Percentiles rank a stretch among this genome's conserved stretches.
Conservation (phyloP, 2,113 vertebrate species). For the Festucalex cinctus region DNA sequence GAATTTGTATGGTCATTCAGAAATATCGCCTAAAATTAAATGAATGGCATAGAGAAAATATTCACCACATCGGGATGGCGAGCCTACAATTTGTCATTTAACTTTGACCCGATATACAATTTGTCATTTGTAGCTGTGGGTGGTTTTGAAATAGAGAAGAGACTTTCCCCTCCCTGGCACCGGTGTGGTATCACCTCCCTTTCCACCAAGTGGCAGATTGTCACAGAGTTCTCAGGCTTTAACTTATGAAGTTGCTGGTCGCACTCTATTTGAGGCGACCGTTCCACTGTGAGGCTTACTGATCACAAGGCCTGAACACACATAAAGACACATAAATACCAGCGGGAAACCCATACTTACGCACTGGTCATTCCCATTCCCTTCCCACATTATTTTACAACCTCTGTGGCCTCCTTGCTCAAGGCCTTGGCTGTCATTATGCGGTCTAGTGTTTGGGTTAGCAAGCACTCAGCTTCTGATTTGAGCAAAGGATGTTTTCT, state of each 20-base stretch:
- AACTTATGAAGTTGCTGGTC: constrained; percentile 40
- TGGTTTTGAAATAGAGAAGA: constrained; percentile 25
- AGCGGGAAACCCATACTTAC: constrained; percentile 61
- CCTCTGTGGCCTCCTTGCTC: constrained; percentile 53
- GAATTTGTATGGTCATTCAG: constrained; percentile 30
- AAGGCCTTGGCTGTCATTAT: constrained; percentile 71
- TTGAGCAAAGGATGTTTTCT: constrained; percentile 55
- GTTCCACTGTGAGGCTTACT: constrained; percentile 34
- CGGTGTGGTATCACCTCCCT: constrained; percentile 28
- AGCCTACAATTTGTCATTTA: constrained; percentile 28
- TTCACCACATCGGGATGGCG: constrained; percentile 17
- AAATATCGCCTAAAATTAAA: constrained; percentile 30
- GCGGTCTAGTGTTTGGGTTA: constrained; percentile 64
- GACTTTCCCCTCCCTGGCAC: constrained; percentile 24
- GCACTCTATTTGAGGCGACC: constrained; percentile 49
- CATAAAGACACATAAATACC: constrained; percentile 53
- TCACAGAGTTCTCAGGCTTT: constrained; percentile 46
- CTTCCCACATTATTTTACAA: constrained; percentile 52
- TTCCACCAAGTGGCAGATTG: constrained; percentile 21
- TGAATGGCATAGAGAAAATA: constrained; percentile 13
- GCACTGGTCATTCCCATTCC: constrained; percentile 46
- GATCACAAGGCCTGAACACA: constrained; percentile 54
- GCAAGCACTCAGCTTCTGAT: constrained; percentile 59
- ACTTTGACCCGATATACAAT: constrained; percentile 28
- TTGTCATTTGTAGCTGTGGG: constrained; percentile 35